These are phyloP conservation scores for Pyrrhia umbra DNA, from an alignment of 2,888 invertebrate species.

Conservation along the genomic window DNA sequence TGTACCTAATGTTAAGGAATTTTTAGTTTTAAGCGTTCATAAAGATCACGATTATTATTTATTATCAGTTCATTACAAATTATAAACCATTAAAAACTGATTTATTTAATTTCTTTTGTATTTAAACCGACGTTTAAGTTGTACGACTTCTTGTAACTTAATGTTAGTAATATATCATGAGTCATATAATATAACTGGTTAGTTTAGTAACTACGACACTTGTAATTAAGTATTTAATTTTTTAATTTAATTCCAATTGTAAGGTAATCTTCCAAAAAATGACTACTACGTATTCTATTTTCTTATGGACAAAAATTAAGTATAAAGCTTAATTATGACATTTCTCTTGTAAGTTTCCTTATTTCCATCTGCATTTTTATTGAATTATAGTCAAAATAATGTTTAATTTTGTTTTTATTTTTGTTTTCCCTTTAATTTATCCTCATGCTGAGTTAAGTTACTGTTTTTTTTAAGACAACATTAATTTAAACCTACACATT, in stretches of 20 bases:
- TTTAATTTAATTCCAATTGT: slow-evolving; percentile 88
- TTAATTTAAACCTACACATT: too few species aligned
- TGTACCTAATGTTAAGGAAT: slow-evolving; percentile 88
- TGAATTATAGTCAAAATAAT: slow-evolving; percentile 90
- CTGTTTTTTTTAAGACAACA: too few species aligned
- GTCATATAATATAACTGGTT: slow-evolving; percentile 90
- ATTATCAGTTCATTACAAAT: slow-evolving; percentile 90
- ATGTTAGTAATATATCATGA: slow-evolving; percentile 88
- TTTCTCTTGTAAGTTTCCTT: slow-evolving; percentile 89
- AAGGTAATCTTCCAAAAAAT: slow-evolving; percentile 88
- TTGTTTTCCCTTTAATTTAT: slow-evolving; percentile 63
- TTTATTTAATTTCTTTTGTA: slow-evolving; percentile 90
- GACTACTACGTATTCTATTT: slow-evolving; percentile 82
- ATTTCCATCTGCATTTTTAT: slow-evolving; percentile 90
- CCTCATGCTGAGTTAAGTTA: neutral
- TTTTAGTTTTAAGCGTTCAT: slow-evolving; percentile 87
- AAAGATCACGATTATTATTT: slow-evolving; percentile 89
- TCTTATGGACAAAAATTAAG: slow-evolving; percentile 87
- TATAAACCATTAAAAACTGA: slow-evolving; percentile 88
- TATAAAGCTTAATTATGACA: slow-evolving; percentile 88
- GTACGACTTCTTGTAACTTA: slow-evolving; percentile 85
- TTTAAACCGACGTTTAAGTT: slow-evolving; percentile 87
- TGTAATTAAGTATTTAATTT: slow-evolving; percentile 90
- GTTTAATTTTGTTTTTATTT: slow-evolving; percentile 83
- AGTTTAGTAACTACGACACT: slow-evolving; percentile 88